Percentiles rank a stretch among this genome's conserved stretches.
phyloP scores from a whole-genome alignment of 2,888 invertebrate genomes.

The Halocaridina rubra region DNA sequence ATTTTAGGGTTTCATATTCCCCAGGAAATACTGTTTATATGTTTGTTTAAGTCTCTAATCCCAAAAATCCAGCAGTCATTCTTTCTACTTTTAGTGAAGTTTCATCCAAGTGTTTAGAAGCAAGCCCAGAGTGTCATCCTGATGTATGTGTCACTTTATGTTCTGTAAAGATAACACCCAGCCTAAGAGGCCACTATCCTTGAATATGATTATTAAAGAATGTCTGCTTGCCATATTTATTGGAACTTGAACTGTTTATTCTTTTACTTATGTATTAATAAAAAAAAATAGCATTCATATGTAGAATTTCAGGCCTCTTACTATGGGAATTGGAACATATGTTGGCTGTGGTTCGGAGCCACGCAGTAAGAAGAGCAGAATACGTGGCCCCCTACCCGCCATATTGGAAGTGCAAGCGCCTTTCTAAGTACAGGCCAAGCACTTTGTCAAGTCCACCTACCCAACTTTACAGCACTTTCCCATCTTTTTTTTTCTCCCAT shows the following conservation, averaged over 20 bases:
- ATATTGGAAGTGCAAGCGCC: conserved; percentile 20
- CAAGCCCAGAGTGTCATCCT: conserved; percentile 35
- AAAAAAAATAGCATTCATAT: too few relatives aligned
- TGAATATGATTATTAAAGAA: too few relatives aligned
- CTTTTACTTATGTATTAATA: too few relatives aligned
- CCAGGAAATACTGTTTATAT: conserved; percentile 28
- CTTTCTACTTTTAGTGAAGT: conserved; percentile 31
- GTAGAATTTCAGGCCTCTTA: conserved; percentile 4
- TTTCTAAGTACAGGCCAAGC: conserved; percentile 15
- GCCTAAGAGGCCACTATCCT: conserved; percentile 17
- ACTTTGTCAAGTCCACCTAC: conserved; percentile 32
- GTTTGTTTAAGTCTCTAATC: conserved; percentile 28
- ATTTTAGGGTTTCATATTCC: conserved; percentile 9
- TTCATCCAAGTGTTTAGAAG: conserved; percentile 20
- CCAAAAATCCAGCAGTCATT: conserved; percentile 34
- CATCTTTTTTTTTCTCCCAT: conserved; percentile 47
- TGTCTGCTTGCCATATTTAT: too few relatives aligned
- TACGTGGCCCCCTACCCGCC: conserved; percentile 50
- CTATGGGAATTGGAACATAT: not conserved
- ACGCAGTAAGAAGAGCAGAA: conserved; percentile 19
- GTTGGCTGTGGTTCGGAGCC: conserved; percentile 52
- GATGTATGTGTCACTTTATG: conserved; percentile 32
- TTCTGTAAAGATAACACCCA: conserved; percentile 22
- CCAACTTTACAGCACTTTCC: conserved; percentile 52
- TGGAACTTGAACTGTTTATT: too few relatives aligned